Evolutionary conservation across 2,888 invertebrate genomes (phyloP).

Genomic region (Orthonychiurus folsomi): DNA sequence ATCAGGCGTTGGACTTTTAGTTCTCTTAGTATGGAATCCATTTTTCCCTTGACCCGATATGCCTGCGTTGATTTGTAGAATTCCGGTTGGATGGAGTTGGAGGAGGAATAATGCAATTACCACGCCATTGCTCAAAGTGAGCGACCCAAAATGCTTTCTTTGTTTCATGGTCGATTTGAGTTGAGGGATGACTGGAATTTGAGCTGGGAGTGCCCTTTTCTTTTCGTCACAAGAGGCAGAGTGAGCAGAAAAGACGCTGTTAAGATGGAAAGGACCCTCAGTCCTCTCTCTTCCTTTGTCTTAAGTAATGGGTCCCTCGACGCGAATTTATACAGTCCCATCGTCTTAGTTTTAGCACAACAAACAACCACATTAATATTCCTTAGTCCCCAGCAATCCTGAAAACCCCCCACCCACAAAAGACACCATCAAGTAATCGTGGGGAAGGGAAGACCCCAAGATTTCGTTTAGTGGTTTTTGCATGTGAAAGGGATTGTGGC

Average conservation of each 20-base stretch:
- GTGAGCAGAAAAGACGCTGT: constrained; percentile 6
- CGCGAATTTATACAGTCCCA: constrained; percentile 34
- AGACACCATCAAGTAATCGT: too few relatives aligned
- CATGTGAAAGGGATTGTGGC: too few relatives aligned
- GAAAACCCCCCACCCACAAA: background rate
- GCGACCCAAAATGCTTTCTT: constrained; percentile 20
- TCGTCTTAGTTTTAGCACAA: constrained; percentile 14
- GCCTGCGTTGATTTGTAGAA: background rate
- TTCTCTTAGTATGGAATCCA: too few relatives aligned
- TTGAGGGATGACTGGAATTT: constrained; percentile 31
- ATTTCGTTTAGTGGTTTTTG: too few relatives aligned
- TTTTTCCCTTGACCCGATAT: background rate
- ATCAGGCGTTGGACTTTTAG: too few relatives aligned
- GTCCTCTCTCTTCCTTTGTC: constrained; percentile 28
- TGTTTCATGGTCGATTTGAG: constrained; percentile 38
- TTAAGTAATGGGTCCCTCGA: constrained; percentile 38
- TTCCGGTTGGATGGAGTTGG: background rate
- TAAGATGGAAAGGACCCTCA: background rate
- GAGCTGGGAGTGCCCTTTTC: constrained; percentile 13
- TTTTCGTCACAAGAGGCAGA: background rate
- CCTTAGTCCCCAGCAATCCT: background rate
- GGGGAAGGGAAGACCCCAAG: too few relatives aligned
- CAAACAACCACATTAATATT: constrained; percentile 8
- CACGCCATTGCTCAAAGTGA: constrained; percentile 22
- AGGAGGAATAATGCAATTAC: constrained; percentile 30